Evolutionary conservation across 2,888 invertebrate genomes (phyloP).

Genomic region (Norana najaformis): DNA sequence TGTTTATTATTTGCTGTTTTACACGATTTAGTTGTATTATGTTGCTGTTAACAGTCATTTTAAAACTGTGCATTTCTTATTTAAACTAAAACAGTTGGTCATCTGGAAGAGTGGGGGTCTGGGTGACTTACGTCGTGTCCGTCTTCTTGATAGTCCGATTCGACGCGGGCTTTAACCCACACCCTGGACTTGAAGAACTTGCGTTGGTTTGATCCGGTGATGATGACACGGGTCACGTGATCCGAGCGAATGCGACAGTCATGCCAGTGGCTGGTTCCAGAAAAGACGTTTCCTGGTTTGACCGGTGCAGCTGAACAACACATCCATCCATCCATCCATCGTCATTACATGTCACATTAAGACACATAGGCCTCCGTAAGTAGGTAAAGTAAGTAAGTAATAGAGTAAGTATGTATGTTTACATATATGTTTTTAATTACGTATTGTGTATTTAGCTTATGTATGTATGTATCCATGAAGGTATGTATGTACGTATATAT

Average conservation of each 20-base stretch:
- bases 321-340: background rate
- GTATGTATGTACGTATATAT: background rate
- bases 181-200: background rate
- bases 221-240: background rate
- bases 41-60: too few species aligned
- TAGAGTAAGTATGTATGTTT: background rate
- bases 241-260: background rate
- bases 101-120: background rate
- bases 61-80: too few species aligned
- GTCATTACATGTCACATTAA: background rate
- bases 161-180: background rate
- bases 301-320: background rate
- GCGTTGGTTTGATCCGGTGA: background rate
- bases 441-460: background rate
- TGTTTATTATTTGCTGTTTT: too few species aligned
- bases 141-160: background rate
- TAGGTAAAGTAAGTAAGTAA: background rate
- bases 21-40: too few species aligned
- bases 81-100: too few species aligned
- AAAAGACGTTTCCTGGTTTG: conserved; percentile 16
- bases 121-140: background rate
- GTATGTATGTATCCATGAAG: background rate
- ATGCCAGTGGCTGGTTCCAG: conserved; percentile 15
- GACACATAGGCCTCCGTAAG: background rate
- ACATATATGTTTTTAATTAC: background rate